These are phyloP conservation scores for Sinonovacula constricta DNA, from an alignment of 1,140 invertebrate species.

Conservation along the genomic window DNA sequence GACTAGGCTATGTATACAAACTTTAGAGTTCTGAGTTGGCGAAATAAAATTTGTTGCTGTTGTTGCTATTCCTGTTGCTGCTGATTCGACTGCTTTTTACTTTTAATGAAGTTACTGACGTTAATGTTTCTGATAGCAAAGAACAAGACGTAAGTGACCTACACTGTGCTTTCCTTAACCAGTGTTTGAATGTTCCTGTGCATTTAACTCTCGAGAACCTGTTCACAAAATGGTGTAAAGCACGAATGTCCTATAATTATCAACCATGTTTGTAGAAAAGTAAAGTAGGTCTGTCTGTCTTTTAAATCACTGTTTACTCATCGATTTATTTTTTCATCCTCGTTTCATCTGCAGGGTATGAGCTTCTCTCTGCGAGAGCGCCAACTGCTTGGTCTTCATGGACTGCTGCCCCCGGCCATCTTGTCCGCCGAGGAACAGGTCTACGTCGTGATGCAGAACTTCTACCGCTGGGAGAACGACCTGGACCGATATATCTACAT, in stretches of 20 bases:
- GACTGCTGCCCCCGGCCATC: conserved; percentile 75
- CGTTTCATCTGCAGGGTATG: conserved; percentile 71
- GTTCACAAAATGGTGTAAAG: too few relatives aligned
- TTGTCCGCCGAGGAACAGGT: conserved; percentile 72
- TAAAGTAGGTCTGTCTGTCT: background rate
- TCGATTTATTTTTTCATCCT: background rate
- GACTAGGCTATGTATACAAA: too few relatives aligned
- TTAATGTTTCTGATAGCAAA: too few relatives aligned
- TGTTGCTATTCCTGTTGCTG: too few relatives aligned
- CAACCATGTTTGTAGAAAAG: background rate
- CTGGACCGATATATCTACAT: conserved; percentile 75
- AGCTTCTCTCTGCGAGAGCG: conserved; percentile 76
- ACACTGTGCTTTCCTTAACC: too few relatives aligned
- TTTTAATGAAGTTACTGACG: too few relatives aligned
- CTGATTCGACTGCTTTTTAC: too few relatives aligned
- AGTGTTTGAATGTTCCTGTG: background rate
- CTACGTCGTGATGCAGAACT: conserved; percentile 72
- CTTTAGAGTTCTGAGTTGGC: too few relatives aligned
- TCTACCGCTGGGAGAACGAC: conserved; percentile 70
- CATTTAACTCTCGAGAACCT: background rate
- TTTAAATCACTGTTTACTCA: background rate
- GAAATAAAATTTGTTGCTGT: too few relatives aligned
- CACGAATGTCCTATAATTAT: too few relatives aligned
- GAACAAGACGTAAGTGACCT: too few relatives aligned
- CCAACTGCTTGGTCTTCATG: conserved; percentile 77